A percentile compares a stretch with the other conserved stretches of the same genome.
Conservation (phyloP, 1,140 invertebrate genomes). For the Brachionus plicatilis region DNA sequence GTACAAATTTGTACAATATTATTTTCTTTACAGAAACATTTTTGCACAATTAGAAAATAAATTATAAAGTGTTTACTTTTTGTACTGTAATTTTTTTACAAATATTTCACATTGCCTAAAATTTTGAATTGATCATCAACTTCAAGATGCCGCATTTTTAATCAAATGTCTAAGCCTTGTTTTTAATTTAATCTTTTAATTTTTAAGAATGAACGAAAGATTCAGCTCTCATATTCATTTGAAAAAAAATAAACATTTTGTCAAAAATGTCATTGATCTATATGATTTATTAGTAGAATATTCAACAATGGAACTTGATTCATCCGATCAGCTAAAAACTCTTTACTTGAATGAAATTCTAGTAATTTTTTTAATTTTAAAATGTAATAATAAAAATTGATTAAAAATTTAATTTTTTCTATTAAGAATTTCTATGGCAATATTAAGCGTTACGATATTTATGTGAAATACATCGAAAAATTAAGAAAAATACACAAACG, state of each 20-base stretch:
- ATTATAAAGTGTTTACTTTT: too few species aligned
- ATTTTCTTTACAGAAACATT: too few species aligned
- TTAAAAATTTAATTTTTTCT: background rate
- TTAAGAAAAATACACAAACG: conserved; percentile 25
- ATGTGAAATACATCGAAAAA: conserved; percentile 36
- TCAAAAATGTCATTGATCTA: background rate
- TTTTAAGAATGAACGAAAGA: conserved; percentile 17
- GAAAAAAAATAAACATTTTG: background rate
- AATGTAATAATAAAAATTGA: background rate
- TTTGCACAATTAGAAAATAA: too few species aligned
- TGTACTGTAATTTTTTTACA: too few species aligned
- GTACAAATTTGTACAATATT: too few species aligned
- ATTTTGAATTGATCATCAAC: too few species aligned
- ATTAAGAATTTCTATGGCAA: conserved; percentile 19
- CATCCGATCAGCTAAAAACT: conserved; percentile 14
- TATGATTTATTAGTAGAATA: conserved; percentile 34
- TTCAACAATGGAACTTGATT: background rate
- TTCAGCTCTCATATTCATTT: background rate
- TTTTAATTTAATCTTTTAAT: background rate
- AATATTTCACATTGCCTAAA: too few species aligned
- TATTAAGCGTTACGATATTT: conserved; percentile 7
- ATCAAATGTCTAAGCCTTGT: too few species aligned
- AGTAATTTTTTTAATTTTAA: background rate
- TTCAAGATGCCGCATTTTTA: too few species aligned
- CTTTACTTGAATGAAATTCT: conserved; percentile 36